Evolutionary conservation across 1,140 invertebrate species (phyloP), one percentile per base, ranked within the genome.

Genomic region (Papilio dardanus): DNA sequence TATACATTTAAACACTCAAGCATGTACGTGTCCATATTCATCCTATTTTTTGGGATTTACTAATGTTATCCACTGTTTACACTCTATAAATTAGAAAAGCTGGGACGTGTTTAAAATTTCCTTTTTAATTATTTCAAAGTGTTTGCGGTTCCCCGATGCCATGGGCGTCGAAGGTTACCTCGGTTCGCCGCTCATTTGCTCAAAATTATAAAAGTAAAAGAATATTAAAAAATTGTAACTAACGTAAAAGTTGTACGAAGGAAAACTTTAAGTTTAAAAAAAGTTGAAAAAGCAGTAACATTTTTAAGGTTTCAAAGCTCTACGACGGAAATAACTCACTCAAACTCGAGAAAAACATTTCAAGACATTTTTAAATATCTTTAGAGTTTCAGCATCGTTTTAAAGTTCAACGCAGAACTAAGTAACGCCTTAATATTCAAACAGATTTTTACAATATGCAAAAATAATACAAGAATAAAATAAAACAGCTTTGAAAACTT

Each of bases 241-340:
- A 58, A 58, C 10, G 8, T 5, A 16, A 30, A 62, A 62, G 24
- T 62, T 62, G 2, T 58, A 12, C 12, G 24, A 62, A 62, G 54
- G 12, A 28, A 58, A 62, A 62, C 54, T 62, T 62, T 62, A 21
- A 50, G 42, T 46, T 37, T 54, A 24, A 19, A 54, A 19, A 19
- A 54, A 54, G 19, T 24, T 8, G 14, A 54, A 54, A 24, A 24
- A 54, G 19, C 50, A 54, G 24, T 62, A 62, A 62, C 54, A 62
- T 62, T 62, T 62, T 62, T 62, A 62, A 62, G 54, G 54, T 62
- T 62, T 62, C 24, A 62, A 62, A 62, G 30, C 54, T 62, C 46
- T n/a, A 6, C 10, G 54, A 62, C 6, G 21, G 54, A 58, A 58
- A 54, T 54, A 62, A 62, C 54, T 62, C 24, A 12, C 54, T 16